Evolutionary conservation across 2,797 vertebrate genomes (phyloP).

Genomic region (Scarus forsteni): DNA sequence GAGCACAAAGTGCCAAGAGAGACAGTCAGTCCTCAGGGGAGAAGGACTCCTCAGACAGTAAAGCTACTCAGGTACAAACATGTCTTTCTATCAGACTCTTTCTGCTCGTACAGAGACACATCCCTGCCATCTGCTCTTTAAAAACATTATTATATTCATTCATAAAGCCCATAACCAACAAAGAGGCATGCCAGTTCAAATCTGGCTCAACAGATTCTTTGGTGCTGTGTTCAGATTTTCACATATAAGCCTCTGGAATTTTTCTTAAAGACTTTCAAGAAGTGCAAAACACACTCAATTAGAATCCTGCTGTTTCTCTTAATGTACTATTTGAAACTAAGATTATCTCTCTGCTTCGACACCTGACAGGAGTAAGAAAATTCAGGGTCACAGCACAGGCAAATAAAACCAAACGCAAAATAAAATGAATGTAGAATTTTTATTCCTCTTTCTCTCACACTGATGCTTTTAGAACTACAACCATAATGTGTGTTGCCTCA

Average conservation of each 20-base stretch:
- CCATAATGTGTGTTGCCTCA: not conserved
- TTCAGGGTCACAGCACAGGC: not conserved
- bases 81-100: not conserved
- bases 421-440: not conserved
- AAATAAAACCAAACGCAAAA: not conserved
- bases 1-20: conserved; percentile 88
- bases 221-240: not conserved
- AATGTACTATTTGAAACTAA: too few species aligned
- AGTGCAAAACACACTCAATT: not conserved
- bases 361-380: not conserved
- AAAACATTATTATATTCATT: too few species aligned
- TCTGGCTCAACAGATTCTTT: not conserved
- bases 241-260: not conserved
- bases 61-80: conserved; percentile 92
- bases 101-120: too few species aligned
- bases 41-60: conserved; percentile 88
- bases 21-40: conserved; percentile 89
- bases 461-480: not conserved
- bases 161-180: too few species aligned
- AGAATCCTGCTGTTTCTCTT: too few species aligned
- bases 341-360: too few species aligned
- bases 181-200: too few species aligned
- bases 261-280: not conserved
- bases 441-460: not conserved
- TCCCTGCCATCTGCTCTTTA: too few species aligned